Evolutionary conservation across 2,797 vertebrate species (phyloP), one percentile per base, ranked within the genome.

Genomic region (Hoplostethus mediterraneus): DNA sequence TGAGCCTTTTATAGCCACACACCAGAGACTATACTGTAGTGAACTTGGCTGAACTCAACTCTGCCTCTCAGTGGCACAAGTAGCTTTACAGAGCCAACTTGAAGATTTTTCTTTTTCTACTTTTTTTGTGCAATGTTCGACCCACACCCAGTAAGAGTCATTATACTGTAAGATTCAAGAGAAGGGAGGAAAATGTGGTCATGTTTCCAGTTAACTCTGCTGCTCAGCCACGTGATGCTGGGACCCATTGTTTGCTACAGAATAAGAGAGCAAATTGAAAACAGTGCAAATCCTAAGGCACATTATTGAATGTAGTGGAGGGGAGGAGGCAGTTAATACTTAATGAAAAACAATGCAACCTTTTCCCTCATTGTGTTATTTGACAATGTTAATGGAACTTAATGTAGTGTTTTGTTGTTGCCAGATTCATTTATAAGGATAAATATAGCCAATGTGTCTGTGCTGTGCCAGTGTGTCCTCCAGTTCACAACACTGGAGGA

Each of bases 241-340:
- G 31, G 44, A 74, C 60, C 67, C 77, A 89, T 90, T 90, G 89
- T 93, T 91, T 87, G 76, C 64, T 62, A 65, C 77, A 93, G 86
- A 93, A 86, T 81, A 76, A 86, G 76, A 78, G 71, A 70, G 66
- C 78, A 86, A 87, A 82, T 86, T 82, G 80, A 87, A 89, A 90
- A 92, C 87, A 89, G 45, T 66, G 67, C 68, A 85, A 88, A 90
- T 89, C 81, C 70, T 87, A 79, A 81, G 77, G 80, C 83, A 79
- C 82, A 87, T 81, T 80, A 85, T 67, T 80, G 66, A 53, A 71
- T 82, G 71, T 67, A 79, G 63, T 80, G 21, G 51, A 33, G 63
- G 51, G 66, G 79, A 54, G 63, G 77, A 80, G 81, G 85, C 71
- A 55, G 78, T 87, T 85, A 91, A 90, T 79, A 83, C 87, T 71